Conservation (phyloP, 2,888 invertebrate species). For the Chorisops tibialis region DNA sequence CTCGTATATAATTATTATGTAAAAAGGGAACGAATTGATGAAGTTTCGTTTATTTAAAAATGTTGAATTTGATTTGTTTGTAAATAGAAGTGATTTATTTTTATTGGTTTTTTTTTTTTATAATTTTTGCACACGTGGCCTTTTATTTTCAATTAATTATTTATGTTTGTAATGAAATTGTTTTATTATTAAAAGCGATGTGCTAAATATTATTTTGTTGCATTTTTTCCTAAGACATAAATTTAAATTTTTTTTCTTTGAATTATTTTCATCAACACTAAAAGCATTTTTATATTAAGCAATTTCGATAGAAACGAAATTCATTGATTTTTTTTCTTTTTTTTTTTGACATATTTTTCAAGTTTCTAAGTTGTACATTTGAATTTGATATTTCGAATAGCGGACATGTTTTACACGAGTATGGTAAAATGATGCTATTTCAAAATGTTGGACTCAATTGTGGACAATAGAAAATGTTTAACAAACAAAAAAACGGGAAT, state of each 20-base stretch:
- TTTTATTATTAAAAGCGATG: background rate
- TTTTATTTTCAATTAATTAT: too few species aligned
- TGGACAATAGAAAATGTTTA: background rate
- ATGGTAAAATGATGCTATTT: too few species aligned
- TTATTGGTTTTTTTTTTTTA: too few species aligned
- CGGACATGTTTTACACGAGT: too few species aligned
- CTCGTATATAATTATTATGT: too few species aligned
- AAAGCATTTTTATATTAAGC: background rate
- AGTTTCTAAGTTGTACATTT: background rate
- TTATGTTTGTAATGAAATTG: too few species aligned
- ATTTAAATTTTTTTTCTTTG: constrained; percentile 1
- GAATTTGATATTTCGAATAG: background rate
- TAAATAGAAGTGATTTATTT: too few species aligned
- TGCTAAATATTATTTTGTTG: background rate
- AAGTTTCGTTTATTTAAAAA: too few species aligned
- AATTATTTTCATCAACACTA: background rate
- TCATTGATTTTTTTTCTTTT: background rate
- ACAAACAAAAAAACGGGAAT: background rate
- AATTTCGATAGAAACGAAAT: background rate
- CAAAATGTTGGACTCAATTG: too few species aligned
- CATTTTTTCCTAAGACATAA: background rate
- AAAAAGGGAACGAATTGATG: too few species aligned
- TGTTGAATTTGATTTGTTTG: too few species aligned
- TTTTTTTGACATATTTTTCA: background rate
- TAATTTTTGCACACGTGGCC: too few species aligned